Conservation (phyloP, 2,888 invertebrate species). For the Alentia gelatinosa region DNA sequence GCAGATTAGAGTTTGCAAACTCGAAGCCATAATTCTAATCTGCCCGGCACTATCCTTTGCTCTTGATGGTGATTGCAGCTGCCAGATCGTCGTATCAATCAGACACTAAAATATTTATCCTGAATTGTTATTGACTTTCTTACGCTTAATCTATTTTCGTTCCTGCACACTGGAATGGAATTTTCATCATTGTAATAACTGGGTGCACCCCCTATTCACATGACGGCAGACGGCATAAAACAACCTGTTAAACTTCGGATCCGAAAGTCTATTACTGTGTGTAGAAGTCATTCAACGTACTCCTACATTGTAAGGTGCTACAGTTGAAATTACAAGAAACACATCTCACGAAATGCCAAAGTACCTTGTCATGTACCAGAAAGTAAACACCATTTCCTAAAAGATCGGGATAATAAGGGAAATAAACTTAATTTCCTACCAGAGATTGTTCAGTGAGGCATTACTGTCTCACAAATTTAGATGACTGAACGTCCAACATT, state of each 20-base stretch:
- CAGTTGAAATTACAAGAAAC: not conserved
- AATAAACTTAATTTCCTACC: no score
- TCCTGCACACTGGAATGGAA: not conserved
- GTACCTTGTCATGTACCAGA: not conserved
- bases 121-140: slow-evolving; percentile 7
- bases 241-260: not conserved
- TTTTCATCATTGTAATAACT: slow-evolving; percentile 6
- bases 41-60: not conserved
- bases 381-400: no score
- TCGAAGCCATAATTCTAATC: not conserved
- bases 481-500: no score
- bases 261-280: not conserved
- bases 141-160: slow-evolving; percentile 3
- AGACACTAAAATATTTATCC: not conserved
- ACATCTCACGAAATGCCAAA: not conserved
- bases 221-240: not conserved
- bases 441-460: no score
- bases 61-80: slow-evolving; percentile 22
- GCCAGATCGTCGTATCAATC: not conserved
- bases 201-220: not conserved
- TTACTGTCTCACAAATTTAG: no score
- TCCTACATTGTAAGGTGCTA: not conserved
- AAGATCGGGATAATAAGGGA: no score
- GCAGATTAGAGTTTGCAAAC: slow-evolving; percentile 17
- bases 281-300: not conserved